Base-by-base conservation (phyloP, 2,797 vertebrate genomes). In the Coreius guichenoti region DNA sequence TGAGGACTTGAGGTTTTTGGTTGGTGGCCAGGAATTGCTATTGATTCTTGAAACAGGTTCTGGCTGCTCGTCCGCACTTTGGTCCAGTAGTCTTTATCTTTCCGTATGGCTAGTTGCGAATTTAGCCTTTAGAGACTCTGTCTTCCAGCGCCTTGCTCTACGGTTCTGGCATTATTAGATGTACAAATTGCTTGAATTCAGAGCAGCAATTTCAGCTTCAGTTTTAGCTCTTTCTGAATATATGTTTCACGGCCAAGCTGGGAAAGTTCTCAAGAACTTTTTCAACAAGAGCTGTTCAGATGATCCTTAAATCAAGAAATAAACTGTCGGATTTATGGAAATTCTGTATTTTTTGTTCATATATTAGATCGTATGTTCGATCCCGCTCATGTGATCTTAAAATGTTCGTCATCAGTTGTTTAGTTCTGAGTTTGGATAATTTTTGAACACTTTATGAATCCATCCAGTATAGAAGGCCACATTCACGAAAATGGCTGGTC, bases 391-490 rank as follows among this genome's bases (percentile, higher is more conserved):
- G n/a, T 36, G 47, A 19, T 65, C 29, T 65, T 31, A 65, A 45
- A 43, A 54, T 16, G 72, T 56, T 68, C 36, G 14, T 45, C 33
- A 67, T 88, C 73, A 88, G 80, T 88, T 80, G 76, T 90, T 89
- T 49, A 68, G 82, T 74, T 89, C 87, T 56, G 87, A 86, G 82
- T 88, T 83, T 2, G 88, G 91, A 90, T 95, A 95, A 73, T 94
- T 88, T 88, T 79, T 94, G 92, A 93, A 95, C 81, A 99, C 97
- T 93, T 99, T 99, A 92, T 98, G 96, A 94, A 99, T 98, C 98
- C 98, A 99, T 87, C 96, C 95, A 5, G 97, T 94, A 90, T 99
- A 99, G 91, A 96, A 98, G 0, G 98, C 97, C 79, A 99, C 97
- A n/a, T 97, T 96, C 85, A 99, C 95, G 90, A 99, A 99, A 91